These are phyloP conservation scores for Vimba vimba DNA, from an alignment of 2,113 vertebrate species.

Conservation along the genomic window DNA sequence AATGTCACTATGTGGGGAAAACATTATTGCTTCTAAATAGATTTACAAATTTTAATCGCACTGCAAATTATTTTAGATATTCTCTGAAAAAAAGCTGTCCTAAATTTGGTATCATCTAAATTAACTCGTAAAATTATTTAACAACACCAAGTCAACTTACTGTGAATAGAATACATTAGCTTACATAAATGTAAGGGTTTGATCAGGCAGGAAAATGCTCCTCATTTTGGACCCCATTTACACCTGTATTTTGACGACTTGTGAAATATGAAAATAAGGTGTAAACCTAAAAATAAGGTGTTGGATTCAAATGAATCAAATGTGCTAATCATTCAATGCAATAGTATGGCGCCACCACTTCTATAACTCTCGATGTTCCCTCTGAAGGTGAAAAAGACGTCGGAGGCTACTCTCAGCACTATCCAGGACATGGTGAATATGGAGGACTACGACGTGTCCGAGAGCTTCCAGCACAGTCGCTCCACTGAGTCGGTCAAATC, in stretches of 20 bases:
- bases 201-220: neutral
- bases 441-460: constrained; percentile 95
- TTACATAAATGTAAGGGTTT: neutral
- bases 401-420: constrained; percentile 94
- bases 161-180: too few species aligned
- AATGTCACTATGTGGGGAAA: too few species aligned
- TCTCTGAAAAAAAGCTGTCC: neutral
- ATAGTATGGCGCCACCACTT: neutral
- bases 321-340: neutral
- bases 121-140: too few species aligned
- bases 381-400: constrained; percentile 94
- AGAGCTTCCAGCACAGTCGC: constrained; percentile 98
- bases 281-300: neutral
- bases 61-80: neutral
- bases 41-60: neutral
- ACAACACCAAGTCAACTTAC: too few species aligned
- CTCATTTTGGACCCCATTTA: neutral
- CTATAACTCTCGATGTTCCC: neutral
- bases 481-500: constrained; percentile 98
- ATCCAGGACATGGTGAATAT: constrained; percentile 97
- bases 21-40: neutral
- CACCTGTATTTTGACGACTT: neutral
- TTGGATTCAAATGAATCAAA: neutral
- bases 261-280: too few species aligned
- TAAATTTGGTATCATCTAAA: too few species aligned